Percentiles rank a stretch among this genome's conserved stretches.
These are phyloP conservation scores for Tachystola acroxantha DNA, from an alignment of 2,888 invertebrate genomes.

Conservation along the genomic window DNA sequence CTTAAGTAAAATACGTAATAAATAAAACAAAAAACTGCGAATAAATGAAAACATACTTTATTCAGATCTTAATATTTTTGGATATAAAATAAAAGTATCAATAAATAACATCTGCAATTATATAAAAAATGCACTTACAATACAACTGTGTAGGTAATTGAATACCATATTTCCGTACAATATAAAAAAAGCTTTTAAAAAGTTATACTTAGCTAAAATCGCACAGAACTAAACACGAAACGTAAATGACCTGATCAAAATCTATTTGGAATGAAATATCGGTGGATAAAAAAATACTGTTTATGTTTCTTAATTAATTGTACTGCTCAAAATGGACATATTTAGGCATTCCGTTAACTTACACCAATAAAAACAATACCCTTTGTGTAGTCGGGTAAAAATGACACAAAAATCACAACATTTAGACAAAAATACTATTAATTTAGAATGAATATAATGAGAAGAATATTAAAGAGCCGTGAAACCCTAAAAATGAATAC, in stretches of 20 bases:
- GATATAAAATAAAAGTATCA: conserved; percentile 34
- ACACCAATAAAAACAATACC: neutral
- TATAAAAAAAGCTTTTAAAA: conserved; percentile 13
- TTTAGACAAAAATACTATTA: conserved; percentile 5
- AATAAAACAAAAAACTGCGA: conserved; percentile 18
- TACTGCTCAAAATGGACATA: conserved; percentile 5
- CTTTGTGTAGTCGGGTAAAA: neutral
- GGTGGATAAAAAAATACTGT: conserved; percentile 50
- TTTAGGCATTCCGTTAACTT: conserved; percentile 6
- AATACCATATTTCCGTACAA: too few relatives aligned
- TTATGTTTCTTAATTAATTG: conserved; percentile 13
- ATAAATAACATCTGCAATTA: conserved; percentile 34
- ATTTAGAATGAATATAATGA: conserved; percentile 5
- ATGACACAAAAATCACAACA: conserved; percentile 8
- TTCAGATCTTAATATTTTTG: conserved; percentile 54
- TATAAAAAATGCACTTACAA: conserved; percentile 51
- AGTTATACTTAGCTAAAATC: conserved; percentile 25
- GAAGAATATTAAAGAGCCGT: too few relatives aligned
- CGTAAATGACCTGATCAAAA: conserved; percentile 5
- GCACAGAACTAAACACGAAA: conserved; percentile 38
- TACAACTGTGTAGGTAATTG: conserved; percentile 23
- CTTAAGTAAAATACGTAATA: too few relatives aligned
- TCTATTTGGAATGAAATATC: conserved; percentile 40
- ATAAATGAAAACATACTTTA: conserved; percentile 44
- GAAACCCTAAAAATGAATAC: conserved; percentile 17